A percentile compares a stretch with the other conserved stretches of the same genome.
Conservation (phyloP, 2,888 invertebrate genomes). For the Carcina quercana region DNA sequence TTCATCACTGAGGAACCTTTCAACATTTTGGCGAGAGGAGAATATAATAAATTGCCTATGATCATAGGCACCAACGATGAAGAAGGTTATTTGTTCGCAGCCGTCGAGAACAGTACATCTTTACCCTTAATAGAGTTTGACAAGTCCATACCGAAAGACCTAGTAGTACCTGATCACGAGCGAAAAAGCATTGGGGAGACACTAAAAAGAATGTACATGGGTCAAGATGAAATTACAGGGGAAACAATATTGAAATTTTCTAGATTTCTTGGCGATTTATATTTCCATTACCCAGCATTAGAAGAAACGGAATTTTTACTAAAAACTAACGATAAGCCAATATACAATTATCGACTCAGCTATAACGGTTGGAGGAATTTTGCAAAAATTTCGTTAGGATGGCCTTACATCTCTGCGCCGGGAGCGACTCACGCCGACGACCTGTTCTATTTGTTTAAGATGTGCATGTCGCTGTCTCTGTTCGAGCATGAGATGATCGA, state of each 20-base stretch:
- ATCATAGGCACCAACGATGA: slow-evolving; percentile 43
- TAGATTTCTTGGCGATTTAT: slow-evolving; percentile 37
- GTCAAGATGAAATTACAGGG: slow-evolving; percentile 34
- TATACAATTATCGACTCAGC: slow-evolving; percentile 44
- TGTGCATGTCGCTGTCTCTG: slow-evolving; percentile 28
- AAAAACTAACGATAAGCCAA: slow-evolving; percentile 30
- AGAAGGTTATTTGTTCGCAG: slow-evolving; percentile 44
- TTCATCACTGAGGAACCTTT: slow-evolving; percentile 46
- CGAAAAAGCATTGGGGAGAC: slow-evolving; percentile 27
- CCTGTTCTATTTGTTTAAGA: slow-evolving; percentile 44
- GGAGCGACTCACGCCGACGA: slow-evolving; percentile 56
- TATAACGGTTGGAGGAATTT: slow-evolving; percentile 43
- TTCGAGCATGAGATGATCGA: slow-evolving; percentile 45
- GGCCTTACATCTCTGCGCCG: slow-evolving; percentile 19
- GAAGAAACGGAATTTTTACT: slow-evolving; percentile 41
- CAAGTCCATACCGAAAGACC: slow-evolving; percentile 45
- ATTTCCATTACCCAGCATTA: slow-evolving; percentile 32
- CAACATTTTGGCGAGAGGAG: slow-evolving; percentile 34
- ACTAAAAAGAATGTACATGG: slow-evolving; percentile 48
- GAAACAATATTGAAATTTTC: slow-evolving; percentile 38
- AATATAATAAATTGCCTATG: slow-evolving; percentile 49
- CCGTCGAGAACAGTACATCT: slow-evolving; percentile 39
- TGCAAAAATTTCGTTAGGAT: slow-evolving; percentile 24
- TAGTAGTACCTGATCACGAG: slow-evolving; percentile 31
- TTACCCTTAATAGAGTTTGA: slow-evolving; percentile 33